These are phyloP conservation scores for Chaenogobius annularis DNA, from an alignment of 2,113 vertebrate species.

Conservation along the genomic window DNA sequence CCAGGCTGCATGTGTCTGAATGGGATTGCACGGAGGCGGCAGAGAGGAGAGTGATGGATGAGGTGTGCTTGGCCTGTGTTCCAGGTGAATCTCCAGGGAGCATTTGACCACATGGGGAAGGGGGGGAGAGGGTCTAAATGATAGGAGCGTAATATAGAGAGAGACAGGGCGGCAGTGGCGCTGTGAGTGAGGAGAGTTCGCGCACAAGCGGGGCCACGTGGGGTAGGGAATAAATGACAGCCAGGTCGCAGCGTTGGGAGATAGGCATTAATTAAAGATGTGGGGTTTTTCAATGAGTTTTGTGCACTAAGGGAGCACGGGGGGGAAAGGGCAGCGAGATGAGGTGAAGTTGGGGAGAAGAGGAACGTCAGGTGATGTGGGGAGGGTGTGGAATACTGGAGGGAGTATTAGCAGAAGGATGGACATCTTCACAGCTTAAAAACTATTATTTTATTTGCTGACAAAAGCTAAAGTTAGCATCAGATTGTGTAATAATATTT, in stretches of 20 bases:
- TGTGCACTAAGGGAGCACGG: background rate
- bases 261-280: constrained; percentile 53
- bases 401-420: background rate
- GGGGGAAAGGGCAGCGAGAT: background rate
- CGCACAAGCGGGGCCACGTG: background rate
- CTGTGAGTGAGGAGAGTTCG: background rate
- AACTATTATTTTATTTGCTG: background rate
- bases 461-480: background rate
- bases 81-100: constrained; percentile 56
- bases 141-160: constrained; percentile 45
- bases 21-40: constrained; percentile 18
- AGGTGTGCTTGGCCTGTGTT: constrained; percentile 47
- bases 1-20: constrained; percentile 40
- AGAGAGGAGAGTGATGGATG: constrained; percentile 61
- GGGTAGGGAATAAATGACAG: constrained; percentile 14
- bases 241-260: constrained; percentile 28
- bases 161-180: constrained; percentile 19
- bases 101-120: constrained; percentile 27
- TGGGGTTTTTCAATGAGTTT: constrained; percentile 32
- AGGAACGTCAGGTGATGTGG: background rate
- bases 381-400: background rate
- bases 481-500: too few species aligned
- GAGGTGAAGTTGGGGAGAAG: background rate
- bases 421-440: background rate
- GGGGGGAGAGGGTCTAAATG: constrained; percentile 52